Base-by-base conservation (phyloP, 2,888 invertebrate genomes). In the Phorcus lineatus region DNA sequence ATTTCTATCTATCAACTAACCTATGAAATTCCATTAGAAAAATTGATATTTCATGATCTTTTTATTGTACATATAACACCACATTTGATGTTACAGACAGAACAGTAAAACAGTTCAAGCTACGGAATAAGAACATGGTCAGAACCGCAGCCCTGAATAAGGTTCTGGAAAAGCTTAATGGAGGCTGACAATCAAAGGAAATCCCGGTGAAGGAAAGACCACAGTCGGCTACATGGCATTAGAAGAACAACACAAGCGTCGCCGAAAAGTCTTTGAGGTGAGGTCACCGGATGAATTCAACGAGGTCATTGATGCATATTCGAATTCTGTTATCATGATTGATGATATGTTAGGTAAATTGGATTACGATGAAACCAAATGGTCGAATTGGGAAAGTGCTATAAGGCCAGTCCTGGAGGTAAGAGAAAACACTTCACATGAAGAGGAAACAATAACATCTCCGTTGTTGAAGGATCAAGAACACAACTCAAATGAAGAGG, bases 71-170 rank as follows among this genome's bases (percentile, higher is more conserved):
- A n/a, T n/a, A n/a, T n/a, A n/a, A n/a, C n/a, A n/a, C n/a, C n/a
- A n/a, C n/a, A n/a, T n/a, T n/a, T n/a, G n/a, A 36, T 36, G 36
- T 36, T 36, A 4, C 36, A 36, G 36, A 7, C 4, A 36, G 36
- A 36, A 36, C 36, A 36, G 7, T 36, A 2, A 36, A 36, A 36
- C 36, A 36, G 36, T 36, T 36, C 36, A 36, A 36, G 7, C 36
- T 4, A 7, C 7, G 36, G 36, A 36, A 36, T 7, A 36, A 7
- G 36, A 13, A 94, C 57, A 57, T 24, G 57, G 57, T 24, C 13
- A 57, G 19, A 24, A 57, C 57, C 13, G 24, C 19, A 11, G 57
- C 22, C 11, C 16, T 57, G 57, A 19, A 57, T 2, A 24, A 19
- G 11, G 57, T 57, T 24, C 7, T 57, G 57, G 16, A 3, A 2